These are phyloP conservation scores for Thymallus thymallus DNA, from an alignment of 2,113 vertebrate species.

Conservation along the genomic window DNA sequence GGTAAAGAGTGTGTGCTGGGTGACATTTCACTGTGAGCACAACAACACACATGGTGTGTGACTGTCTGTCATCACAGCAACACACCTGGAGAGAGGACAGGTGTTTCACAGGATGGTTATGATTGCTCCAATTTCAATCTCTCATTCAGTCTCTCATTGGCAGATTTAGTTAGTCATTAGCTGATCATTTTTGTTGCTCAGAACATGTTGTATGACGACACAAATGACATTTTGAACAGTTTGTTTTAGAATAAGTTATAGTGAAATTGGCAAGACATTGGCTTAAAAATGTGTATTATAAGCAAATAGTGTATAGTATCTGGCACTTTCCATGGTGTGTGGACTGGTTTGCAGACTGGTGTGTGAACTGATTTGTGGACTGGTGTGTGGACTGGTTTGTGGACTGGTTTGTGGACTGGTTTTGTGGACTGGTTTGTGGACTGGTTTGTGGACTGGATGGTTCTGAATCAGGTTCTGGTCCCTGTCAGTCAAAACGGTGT, in stretches of 20 bases:
- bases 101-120: not conserved
- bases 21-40: not conserved
- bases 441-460: not conserved
- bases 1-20: not conserved
- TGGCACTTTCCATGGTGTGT: not conserved
- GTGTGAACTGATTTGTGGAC: too few species aligned
- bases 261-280: not conserved
- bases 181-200: not conserved
- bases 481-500: too few species aligned
- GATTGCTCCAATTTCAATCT: not conserved
- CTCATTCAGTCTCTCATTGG: not conserved
- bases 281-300: not conserved
- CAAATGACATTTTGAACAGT: not conserved
- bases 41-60: too few species aligned
- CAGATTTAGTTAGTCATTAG: not conserved
- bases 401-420: too few species aligned
- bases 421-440: too few species aligned
- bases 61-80: too few species aligned
- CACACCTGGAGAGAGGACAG: not conserved
- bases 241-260: not conserved
- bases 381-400: too few species aligned
- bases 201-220: not conserved
- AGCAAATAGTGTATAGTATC: not conserved
- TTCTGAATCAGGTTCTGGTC: not conserved
- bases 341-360: too few species aligned